Evolutionary conservation across 1,140 invertebrate species (phyloP), one percentile per base, ranked within the genome.

Genomic region (Bombus difficillimus): DNA sequence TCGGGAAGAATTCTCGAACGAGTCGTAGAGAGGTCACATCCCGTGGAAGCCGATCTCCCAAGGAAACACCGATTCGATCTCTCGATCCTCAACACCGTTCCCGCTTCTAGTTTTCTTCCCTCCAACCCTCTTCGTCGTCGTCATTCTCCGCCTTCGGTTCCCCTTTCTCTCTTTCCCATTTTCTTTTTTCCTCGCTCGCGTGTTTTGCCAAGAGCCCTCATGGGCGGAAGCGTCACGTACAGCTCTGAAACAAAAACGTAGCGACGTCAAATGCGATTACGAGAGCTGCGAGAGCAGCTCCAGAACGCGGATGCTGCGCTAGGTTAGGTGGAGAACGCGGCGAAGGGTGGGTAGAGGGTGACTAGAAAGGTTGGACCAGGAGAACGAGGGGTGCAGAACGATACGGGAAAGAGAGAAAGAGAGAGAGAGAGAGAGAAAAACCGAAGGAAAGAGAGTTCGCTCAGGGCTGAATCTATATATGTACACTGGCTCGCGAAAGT

Each of bases 241-340:
- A 93, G 93, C 92, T 94, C 93, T 94, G 94, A 95, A 95, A 95
- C 94, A 95, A 95, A 95, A 95, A 95, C 94, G 94, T 94, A 95
- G 94, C 94, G 93, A 95, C 94, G 93, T 95, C 93, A 95, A 95
- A 95, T 95, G 92, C 93, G 93, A 95, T 95, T 95, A 95, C 94
- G 91, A 94, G 92, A 94, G 93, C 94, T 93, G 94, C 94, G 93
- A 94, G 93, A 94, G 92, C 92, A 88, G 93, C 93, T 94, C 93
- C 92, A 94, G 94, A 94, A 95, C 94, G 93, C 94, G 94, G 92
- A 94, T 94, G 94, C 91, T 94, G 93, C 84, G 93, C 93, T 93
- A 93, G 93, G 92, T 93, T 93, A 93, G 93, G 90, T 92, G 91
- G 92, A 89, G 92, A 90, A 90, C 88, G 34, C 71, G 72, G 72